Evolutionary conservation across 1,140 invertebrate species (phyloP).

Genomic region (Phenacoccus solenopsis): DNA sequence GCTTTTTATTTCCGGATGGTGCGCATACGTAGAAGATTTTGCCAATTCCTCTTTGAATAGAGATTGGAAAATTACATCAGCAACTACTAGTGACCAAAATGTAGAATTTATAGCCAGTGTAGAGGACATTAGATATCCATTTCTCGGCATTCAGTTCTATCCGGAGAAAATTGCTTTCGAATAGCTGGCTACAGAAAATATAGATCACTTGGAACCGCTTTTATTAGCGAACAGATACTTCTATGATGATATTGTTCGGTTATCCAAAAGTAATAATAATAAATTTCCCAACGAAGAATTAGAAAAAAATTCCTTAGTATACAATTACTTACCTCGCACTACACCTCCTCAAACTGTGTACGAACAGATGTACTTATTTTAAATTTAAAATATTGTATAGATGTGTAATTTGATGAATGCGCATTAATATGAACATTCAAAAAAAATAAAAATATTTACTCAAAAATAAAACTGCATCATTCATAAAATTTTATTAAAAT

Average conservation of each 20-base stretch:
- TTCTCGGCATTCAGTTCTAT: constrained; percentile 81
- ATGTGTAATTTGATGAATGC: neutral
- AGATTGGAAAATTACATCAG: constrained; percentile 50
- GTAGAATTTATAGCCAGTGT: constrained; percentile 52
- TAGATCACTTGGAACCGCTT: constrained; percentile 48
- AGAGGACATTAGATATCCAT: constrained; percentile 54
- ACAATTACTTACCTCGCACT: neutral
- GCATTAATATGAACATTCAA: neutral
- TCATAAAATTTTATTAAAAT: too few species aligned
- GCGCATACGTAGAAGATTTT: neutral
- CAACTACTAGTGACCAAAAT: constrained; percentile 50
- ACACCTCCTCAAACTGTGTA: neutral
- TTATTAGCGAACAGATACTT: constrained; percentile 58
- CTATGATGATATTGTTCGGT: constrained; percentile 47
- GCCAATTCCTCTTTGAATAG: neutral
- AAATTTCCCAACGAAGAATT: neutral
- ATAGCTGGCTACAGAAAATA: constrained; percentile 42
- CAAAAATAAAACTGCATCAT: too few species aligned
- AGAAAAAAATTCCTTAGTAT: neutral
- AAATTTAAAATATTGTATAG: neutral
- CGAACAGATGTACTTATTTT: neutral
- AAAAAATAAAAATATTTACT: neutral
- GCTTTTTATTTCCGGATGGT: too few species aligned
- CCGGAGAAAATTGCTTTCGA: constrained; percentile 81
- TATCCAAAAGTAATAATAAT: neutral